phyloP scores from a whole-genome alignment of 2,113 vertebrate species.

The Alethe diademata region DNA sequence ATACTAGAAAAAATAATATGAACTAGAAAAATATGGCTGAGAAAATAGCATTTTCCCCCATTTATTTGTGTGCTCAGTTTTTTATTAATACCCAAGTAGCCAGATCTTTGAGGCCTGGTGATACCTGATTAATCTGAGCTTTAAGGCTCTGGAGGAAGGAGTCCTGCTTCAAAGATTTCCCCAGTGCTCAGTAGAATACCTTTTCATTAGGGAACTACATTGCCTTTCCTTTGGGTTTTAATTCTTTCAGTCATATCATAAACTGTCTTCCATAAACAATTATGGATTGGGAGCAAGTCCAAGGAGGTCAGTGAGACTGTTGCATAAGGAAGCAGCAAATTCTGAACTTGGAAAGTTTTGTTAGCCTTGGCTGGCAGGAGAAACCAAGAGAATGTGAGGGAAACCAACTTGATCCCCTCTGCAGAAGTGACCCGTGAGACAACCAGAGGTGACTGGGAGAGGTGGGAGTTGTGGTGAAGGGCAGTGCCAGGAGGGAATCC shows the following conservation, averaged over 20 bases:
- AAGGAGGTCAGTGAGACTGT: neutral
- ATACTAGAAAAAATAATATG: neutral
- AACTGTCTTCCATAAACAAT: neutral
- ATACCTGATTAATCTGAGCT: neutral
- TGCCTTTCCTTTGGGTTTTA: neutral
- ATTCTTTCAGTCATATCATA: neutral
- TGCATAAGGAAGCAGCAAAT: neutral
- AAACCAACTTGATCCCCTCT: neutral
- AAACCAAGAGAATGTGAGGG: neutral
- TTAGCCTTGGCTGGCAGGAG: neutral
- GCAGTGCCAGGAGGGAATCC: neutral
- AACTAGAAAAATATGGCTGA: neutral
- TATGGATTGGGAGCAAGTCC: neutral
- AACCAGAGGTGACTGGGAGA: neutral
- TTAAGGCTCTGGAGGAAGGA: neutral
- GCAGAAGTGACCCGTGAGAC: neutral
- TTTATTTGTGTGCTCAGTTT: neutral
- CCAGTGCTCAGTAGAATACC: neutral
- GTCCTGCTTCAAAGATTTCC: neutral
- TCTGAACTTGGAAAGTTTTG: neutral
- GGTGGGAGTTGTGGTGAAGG: neutral
- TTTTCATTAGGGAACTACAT: neutral
- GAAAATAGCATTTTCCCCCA: rapidly evolving
- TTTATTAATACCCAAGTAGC: neutral
- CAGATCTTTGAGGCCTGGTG: neutral